A percentile compares a stretch with the other conserved stretches of the same genome.
phyloP scores from a whole-genome alignment of 2,888 invertebrate genomes.

The Biston betularia region DNA sequence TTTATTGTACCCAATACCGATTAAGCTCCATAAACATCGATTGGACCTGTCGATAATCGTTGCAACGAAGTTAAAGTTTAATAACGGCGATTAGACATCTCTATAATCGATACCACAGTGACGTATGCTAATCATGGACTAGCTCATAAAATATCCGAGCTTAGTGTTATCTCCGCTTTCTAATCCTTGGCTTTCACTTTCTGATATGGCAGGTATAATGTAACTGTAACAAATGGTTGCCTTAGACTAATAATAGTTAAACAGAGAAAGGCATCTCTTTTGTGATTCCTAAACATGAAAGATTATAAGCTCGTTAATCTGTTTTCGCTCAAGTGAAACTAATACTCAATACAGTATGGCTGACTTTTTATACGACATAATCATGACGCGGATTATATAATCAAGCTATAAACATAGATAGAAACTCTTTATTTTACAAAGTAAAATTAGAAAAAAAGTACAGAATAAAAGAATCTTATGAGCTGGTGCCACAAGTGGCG shows the following conservation, averaged over 20 bases:
- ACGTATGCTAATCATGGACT: conserved; percentile 21
- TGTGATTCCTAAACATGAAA: background rate
- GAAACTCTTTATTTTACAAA: too few relatives aligned
- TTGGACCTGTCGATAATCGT: conserved; percentile 5
- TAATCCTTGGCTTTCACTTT: conserved; percentile 31
- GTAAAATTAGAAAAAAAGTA: too few relatives aligned
- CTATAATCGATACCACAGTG: conserved; percentile 3
- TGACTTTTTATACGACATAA: too few relatives aligned
- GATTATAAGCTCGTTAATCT: too few relatives aligned
- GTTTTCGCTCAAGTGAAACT: too few relatives aligned
- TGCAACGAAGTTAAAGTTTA: background rate
- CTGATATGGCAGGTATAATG: conserved; percentile 19
- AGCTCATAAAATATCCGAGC: conserved; percentile 17
- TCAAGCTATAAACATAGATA: too few relatives aligned
- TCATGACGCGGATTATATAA: too few relatives aligned
- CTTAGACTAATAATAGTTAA: background rate
- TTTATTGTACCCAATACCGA: conserved; percentile 6
- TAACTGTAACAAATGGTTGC: conserved; percentile 22
- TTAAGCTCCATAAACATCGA: conserved; percentile 9
- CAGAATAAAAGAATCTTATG: too few relatives aligned
- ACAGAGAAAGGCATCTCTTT: background rate
- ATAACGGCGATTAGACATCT: conserved; percentile 11
- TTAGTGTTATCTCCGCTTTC: conserved; percentile 22
- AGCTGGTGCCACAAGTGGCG: too few relatives aligned
- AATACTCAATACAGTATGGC: too few relatives aligned